phyloP scores from a whole-genome alignment of 2,797 vertebrate species.

The Chaenodraco wilsoni region DNA sequence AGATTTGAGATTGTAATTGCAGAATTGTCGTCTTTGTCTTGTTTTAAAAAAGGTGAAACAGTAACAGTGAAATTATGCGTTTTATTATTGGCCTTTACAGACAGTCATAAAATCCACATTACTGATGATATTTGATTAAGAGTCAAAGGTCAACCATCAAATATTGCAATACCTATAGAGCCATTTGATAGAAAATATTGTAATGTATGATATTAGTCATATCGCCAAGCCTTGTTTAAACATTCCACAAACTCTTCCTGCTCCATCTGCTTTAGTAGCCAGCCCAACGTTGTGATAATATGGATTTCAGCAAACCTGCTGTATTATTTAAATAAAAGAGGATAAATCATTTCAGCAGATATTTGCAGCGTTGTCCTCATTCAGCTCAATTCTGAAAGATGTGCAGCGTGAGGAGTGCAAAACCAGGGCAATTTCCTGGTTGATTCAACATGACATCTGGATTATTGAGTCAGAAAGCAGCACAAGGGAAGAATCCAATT shows the following conservation, averaged over 20 bases:
- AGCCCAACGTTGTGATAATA: background rate
- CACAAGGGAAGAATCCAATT: slow-evolving; percentile 33
- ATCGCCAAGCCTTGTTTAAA: background rate
- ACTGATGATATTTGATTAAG: too few species aligned
- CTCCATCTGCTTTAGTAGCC: background rate
- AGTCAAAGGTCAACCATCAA: too few species aligned
- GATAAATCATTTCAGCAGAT: background rate
- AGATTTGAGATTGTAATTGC: too few species aligned
- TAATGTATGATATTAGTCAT: too few species aligned
- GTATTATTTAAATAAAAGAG: background rate
- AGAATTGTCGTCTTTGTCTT: too few species aligned
- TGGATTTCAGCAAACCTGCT: background rate
- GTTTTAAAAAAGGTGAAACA: too few species aligned
- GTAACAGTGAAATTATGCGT: too few species aligned
- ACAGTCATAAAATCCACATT: too few species aligned
- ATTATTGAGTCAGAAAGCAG: slow-evolving; percentile 31
- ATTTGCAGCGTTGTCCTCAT: background rate
- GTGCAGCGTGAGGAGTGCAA: slow-evolving; percentile 13
- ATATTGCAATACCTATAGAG: too few species aligned
- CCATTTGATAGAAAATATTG: too few species aligned
- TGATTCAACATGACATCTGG: slow-evolving; percentile 62
- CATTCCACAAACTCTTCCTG: background rate
- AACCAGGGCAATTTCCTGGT: slow-evolving; percentile 47
- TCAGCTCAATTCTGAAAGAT: slow-evolving; percentile 24
- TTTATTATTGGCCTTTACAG: too few species aligned